phyloP scores from a whole-genome alignment of 2,797 vertebrate species.

The Champsocephalus esox region DNA sequence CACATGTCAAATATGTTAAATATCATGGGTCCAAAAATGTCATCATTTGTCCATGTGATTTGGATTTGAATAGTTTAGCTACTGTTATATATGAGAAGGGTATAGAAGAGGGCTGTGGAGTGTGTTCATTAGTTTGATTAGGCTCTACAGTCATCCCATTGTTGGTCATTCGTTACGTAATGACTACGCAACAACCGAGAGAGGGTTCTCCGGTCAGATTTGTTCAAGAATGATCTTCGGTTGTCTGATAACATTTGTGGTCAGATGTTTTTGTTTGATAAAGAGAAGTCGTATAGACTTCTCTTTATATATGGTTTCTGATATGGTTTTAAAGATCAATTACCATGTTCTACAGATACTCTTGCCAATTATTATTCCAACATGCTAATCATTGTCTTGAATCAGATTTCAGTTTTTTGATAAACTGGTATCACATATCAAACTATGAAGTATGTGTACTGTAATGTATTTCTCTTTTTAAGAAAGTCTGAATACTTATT shows the following conservation, averaged over 20 bases:
- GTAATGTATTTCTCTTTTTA: not conserved
- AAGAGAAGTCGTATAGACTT: not conserved
- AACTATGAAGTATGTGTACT: not conserved
- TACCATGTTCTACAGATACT: not conserved
- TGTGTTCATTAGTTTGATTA: slow-evolving; percentile 30
- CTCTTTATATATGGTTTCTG: not conserved
- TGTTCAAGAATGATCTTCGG: not conserved
- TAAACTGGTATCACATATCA: not conserved
- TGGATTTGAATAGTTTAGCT: slow-evolving; percentile 1
- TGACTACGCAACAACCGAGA: slow-evolving; percentile 3
- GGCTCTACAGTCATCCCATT: slow-evolving; percentile 15
- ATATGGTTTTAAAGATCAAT: not conserved
- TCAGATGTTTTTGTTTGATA: not conserved
- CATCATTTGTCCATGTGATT: slow-evolving; percentile 28
- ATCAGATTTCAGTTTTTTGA: not conserved
- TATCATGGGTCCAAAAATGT: slow-evolving; percentile 15
- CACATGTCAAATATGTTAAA: slow-evolving; percentile 22
- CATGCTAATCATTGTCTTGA: not conserved
- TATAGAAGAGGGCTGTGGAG: slow-evolving; percentile 4
- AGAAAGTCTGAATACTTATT: not conserved
- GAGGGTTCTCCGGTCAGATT: not conserved
- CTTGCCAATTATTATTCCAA: not conserved
- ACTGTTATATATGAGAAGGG: slow-evolving; percentile 25
- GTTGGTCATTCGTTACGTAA: slow-evolving; percentile 25
- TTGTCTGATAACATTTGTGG: slow-evolving; percentile 2